These are phyloP conservation scores for Clistopyga incitator DNA, from an alignment of 2,888 invertebrate genomes.

Conservation along the genomic window DNA sequence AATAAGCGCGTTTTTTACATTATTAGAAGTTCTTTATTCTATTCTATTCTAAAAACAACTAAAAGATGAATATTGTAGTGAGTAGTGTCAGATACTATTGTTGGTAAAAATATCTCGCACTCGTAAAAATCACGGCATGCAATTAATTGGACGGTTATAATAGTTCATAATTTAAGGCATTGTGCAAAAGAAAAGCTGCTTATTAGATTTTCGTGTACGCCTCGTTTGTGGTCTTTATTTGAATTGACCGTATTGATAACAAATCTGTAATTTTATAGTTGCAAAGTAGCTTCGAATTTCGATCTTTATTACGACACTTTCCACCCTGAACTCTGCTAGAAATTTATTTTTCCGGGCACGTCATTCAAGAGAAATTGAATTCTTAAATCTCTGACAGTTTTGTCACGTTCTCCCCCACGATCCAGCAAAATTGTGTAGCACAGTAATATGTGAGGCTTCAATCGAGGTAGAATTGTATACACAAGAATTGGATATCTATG, in stretches of 20 bases:
- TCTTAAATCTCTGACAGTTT: no score
- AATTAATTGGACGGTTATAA: not conserved
- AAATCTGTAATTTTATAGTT: not conserved
- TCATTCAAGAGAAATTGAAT: no score
- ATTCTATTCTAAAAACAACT: not conserved
- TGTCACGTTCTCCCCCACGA: no score
- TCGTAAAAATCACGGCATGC: not conserved
- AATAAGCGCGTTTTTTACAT: not conserved
- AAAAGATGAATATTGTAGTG: not conserved
- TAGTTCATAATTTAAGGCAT: not conserved
- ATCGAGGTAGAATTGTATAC: not conserved
- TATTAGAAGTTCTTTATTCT: no score
- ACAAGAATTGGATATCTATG: not conserved
- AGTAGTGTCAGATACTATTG: not conserved
- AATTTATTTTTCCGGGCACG: no score
- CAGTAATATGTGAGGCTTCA: not conserved
- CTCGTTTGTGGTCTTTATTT: not conserved
- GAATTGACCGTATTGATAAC: not conserved
- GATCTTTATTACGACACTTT: conserved; percentile 22
- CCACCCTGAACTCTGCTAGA: not conserved
- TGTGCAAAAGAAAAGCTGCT: not conserved
- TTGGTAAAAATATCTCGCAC: not conserved
- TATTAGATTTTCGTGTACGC: not conserved
- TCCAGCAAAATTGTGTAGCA: no score
- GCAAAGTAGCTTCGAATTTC: not conserved